Evolutionary conservation across 2,888 invertebrate species (phyloP).

Genomic region (Eupithecia inturbata): DNA sequence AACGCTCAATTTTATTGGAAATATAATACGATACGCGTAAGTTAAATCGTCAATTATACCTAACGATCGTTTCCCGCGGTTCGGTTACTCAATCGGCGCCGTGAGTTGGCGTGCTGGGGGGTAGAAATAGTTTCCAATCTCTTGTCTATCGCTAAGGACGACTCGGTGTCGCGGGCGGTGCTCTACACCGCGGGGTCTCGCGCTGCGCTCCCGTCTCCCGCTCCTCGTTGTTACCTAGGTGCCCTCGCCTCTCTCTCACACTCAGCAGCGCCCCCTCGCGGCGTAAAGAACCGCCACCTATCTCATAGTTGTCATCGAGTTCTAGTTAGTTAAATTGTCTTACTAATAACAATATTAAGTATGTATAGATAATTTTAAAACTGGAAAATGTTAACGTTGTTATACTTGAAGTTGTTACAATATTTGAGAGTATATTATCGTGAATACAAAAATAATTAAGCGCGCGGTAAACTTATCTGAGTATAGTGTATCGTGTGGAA

Average conservation of each 20-base stretch:
- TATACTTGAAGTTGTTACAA: conserved; percentile 84
- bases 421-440: conserved; percentile 84
- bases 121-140: conserved; percentile 52
- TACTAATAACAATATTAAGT: conserved; percentile 67
- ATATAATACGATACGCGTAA: conserved; percentile 74
- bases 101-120: conserved; percentile 56
- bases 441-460: conserved; percentile 71
- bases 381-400: conserved; percentile 83
- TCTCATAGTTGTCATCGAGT: conserved; percentile 64
- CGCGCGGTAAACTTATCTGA: conserved; percentile 64
- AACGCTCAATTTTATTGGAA: conserved; percentile 79
- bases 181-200: neutral
- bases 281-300: conserved; percentile 36
- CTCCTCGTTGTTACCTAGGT: neutral
- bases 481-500: conserved; percentile 68
- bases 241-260: neutral
- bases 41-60: conserved; percentile 80
- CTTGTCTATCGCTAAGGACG: conserved; percentile 51
- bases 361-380: conserved; percentile 78
- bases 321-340: conserved; percentile 76
- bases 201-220: neutral
- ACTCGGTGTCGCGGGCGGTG: conserved; percentile 48
- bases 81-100: conserved; percentile 41
- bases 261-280: conserved; percentile 12
- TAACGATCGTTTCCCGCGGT: conserved; percentile 53